Evolutionary conservation across 2,797 vertebrate species (phyloP).

Genomic region (Anniella stebbinsi): DNA sequence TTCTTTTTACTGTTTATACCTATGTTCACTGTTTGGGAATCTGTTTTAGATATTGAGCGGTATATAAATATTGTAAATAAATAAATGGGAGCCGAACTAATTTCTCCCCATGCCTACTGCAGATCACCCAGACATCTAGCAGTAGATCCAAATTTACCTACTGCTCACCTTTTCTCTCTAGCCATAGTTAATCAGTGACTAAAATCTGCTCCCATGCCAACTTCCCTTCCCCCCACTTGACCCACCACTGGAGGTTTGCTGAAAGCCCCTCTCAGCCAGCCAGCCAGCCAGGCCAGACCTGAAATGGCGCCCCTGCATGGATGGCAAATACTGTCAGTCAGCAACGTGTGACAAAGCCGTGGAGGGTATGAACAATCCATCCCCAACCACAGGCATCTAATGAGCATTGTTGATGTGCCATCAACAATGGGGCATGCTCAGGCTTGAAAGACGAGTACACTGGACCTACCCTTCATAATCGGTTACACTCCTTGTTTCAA

Average conservation of each 20-base stretch:
- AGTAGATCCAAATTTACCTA: too few relatives aligned
- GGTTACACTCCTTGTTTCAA: constrained; percentile 76
- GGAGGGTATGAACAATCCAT: constrained; percentile 49
- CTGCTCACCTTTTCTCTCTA: not conserved
- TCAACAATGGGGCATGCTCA: constrained; percentile 65
- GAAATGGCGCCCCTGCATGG: not conserved
- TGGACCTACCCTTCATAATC: constrained; percentile 74
- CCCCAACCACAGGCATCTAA: constrained; percentile 65
- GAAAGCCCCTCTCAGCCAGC: not conserved
- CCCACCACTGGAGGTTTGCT: not conserved
- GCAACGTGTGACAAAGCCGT: constrained; percentile 28
- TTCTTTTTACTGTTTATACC: too few relatives aligned
- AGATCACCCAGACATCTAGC: too few relatives aligned
- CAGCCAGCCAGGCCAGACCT: not conserved
- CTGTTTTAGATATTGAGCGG: too few relatives aligned
- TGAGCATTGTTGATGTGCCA: constrained; percentile 64
- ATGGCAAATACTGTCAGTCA: constrained; percentile 33
- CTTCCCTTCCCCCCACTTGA: not conserved
- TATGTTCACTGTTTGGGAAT: too few relatives aligned
- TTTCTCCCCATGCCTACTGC: too few relatives aligned
- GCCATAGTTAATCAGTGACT: not conserved
- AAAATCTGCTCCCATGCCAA: not conserved
- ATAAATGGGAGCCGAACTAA: too few relatives aligned
- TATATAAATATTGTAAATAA: too few relatives aligned
- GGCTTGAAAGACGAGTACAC: constrained; percentile 69